A percentile compares a stretch with the other conserved stretches of the same genome.
Evolutionary conservation across 1,140 invertebrate genomes (phyloP).

Genomic region (Laupala kohalensis): DNA sequence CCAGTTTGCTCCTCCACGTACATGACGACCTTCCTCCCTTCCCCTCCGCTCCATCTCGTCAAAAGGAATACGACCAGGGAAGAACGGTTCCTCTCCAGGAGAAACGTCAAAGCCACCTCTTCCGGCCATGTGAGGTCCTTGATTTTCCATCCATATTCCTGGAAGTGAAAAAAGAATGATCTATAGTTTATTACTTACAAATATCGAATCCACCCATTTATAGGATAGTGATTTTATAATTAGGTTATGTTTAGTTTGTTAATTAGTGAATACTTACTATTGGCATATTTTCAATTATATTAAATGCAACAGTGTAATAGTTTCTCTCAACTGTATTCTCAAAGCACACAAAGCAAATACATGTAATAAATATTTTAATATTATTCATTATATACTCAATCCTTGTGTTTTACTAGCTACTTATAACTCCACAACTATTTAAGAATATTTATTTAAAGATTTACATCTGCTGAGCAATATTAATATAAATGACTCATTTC

Average conservation of each 20-base stretch:
- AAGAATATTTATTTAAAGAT: no score
- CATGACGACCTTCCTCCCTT: slow-evolving; percentile 10
- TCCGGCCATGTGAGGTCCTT: slow-evolving; percentile 18
- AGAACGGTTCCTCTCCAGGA: slow-evolving; percentile 14
- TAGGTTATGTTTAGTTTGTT: not conserved
- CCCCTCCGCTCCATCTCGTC: slow-evolving; percentile 22
- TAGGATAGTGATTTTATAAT: not conserved
- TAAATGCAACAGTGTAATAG: no score
- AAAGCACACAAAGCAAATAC: no score
- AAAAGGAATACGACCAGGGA: slow-evolving; percentile 27
- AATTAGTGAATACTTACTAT: not conserved
- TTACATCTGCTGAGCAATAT: no score
- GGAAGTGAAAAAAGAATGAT: slow-evolving; percentile 3
- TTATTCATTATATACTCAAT: no score
- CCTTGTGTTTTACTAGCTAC: no score
- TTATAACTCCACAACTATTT: no score
- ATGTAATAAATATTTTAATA: no score
- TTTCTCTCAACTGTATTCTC: no score
- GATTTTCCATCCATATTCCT: slow-evolving; percentile 20
- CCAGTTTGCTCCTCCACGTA: slow-evolving; percentile 3
- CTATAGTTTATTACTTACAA: not conserved
- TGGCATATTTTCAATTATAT: no score
- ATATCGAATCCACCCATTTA: not conserved
- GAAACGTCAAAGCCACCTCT: slow-evolving; percentile 13
- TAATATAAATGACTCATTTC: no score